Conservation (phyloP, 2,797 vertebrate species). For the Antennarius maculatus region DNA sequence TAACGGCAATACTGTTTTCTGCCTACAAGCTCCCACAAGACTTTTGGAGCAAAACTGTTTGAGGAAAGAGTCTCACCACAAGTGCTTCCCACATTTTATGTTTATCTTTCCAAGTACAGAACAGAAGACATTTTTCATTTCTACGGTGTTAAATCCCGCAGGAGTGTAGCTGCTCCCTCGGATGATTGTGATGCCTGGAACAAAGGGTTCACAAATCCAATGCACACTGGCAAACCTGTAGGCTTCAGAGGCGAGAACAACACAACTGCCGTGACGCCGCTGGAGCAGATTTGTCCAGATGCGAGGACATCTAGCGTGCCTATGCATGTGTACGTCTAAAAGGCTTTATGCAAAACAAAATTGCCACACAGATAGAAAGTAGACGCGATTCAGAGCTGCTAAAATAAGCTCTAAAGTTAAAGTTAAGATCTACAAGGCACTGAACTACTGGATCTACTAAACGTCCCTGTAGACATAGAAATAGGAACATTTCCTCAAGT, state of each 20-base stretch:
- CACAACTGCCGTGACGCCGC: slow-evolving; percentile 26
- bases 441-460: too few species aligned
- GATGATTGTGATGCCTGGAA: slow-evolving; percentile 41
- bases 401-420: too few species aligned
- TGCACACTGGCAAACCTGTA: slow-evolving; percentile 27
- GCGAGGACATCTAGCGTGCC: neutral
- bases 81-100: slow-evolving; percentile 45
- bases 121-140: slow-evolving; percentile 57
- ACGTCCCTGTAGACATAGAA: too few species aligned
- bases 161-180: slow-evolving; percentile 33
- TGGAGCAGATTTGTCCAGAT: slow-evolving; percentile 12
- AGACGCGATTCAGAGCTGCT: too few species aligned
- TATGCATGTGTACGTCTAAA: neutral
- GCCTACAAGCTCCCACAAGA: slow-evolving; percentile 50
- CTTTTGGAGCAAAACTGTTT: slow-evolving; percentile 33
- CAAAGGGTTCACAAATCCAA: slow-evolving; percentile 39
- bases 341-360: neutral
- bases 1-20: slow-evolving; percentile 34
- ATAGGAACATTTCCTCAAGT: too few species aligned
- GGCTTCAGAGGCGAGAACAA: slow-evolving; percentile 20
- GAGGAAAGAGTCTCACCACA: slow-evolving; percentile 27
- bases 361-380: too few species aligned
- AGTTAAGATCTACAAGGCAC: too few species aligned
- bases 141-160: slow-evolving; percentile 30
- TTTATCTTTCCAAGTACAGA: slow-evolving; percentile 60